phyloP scores from a whole-genome alignment of 1,140 invertebrate species.

The Sarcophaga bullata region DNA sequence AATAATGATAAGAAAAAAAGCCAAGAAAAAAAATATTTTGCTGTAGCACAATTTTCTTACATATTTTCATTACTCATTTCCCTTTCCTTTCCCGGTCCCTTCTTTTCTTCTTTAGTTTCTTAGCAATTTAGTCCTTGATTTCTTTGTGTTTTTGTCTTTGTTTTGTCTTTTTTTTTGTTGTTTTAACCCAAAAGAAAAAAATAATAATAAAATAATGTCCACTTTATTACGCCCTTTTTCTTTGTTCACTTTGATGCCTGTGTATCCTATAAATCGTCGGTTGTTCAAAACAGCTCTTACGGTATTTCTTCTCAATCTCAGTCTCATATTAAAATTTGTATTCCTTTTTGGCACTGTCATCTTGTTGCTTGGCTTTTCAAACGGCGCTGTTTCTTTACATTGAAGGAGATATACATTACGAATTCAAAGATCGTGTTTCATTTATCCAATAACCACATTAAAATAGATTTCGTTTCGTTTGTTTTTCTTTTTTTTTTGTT shows the following conservation, averaged over 20 bases:
- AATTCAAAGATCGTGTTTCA: too few species aligned
- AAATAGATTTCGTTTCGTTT: background rate
- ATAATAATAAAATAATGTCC: background rate
- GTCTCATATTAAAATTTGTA: too few species aligned
- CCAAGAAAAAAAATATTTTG: background rate
- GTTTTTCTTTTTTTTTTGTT: too few species aligned
- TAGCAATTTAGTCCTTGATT: background rate
- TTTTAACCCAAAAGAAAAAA: background rate
- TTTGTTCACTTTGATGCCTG: background rate
- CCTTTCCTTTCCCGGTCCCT: background rate
- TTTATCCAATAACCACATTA: background rate
- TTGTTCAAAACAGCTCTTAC: background rate
- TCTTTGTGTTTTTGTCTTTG: background rate
- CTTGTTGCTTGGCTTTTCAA: too few species aligned
- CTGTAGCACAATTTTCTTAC: slow-evolving; percentile 18
- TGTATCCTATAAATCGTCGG: background rate
- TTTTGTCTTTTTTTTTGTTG: background rate
- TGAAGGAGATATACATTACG: too few species aligned
- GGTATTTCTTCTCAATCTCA: background rate
- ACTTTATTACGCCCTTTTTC: background rate
- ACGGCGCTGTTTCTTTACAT: too few species aligned
- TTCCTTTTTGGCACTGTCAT: too few species aligned
- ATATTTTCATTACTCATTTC: background rate
- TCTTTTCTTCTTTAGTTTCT: too few species aligned
- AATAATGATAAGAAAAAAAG: too few species aligned